Conservation (phyloP, 23 tunicate species). For the Styela clava region DNA sequence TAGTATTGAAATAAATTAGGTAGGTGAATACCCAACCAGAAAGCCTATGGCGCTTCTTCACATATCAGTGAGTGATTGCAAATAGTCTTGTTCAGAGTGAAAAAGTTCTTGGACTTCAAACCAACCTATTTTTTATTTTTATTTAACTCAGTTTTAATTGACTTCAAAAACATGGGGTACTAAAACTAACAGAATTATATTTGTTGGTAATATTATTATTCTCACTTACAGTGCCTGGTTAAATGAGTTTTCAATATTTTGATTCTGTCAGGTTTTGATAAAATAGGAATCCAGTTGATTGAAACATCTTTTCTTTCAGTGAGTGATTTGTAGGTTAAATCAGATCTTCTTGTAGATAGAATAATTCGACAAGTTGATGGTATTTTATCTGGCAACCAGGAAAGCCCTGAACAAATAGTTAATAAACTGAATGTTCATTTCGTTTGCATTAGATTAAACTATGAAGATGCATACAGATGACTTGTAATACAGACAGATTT, state of each 20-base stretch:
- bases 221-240: background rate
- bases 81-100: no score
- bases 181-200: no score
- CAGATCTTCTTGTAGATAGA: conserved; percentile 61
- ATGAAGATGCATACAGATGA: background rate
- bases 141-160: no score
- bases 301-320: conserved; percentile 42
- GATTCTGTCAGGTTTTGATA: conserved; percentile 27
- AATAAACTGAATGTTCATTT: no score
- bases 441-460: background rate
- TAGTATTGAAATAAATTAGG: no score
- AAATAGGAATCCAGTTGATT: conserved; percentile 45
- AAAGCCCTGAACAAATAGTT: conserved; percentile 32
- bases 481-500: background rate
- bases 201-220: no score
- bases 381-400: conserved; percentile 62
- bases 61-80: no score
- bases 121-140: no score
- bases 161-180: no score
- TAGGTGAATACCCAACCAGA: no score
- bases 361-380: conserved; percentile 57
- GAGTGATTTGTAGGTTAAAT: conserved; percentile 52
- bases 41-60: no score
- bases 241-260: background rate
- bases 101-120: no score